phyloP scores from a whole-genome alignment of 1,140 invertebrate species.

The Philaenus spumarius region DNA sequence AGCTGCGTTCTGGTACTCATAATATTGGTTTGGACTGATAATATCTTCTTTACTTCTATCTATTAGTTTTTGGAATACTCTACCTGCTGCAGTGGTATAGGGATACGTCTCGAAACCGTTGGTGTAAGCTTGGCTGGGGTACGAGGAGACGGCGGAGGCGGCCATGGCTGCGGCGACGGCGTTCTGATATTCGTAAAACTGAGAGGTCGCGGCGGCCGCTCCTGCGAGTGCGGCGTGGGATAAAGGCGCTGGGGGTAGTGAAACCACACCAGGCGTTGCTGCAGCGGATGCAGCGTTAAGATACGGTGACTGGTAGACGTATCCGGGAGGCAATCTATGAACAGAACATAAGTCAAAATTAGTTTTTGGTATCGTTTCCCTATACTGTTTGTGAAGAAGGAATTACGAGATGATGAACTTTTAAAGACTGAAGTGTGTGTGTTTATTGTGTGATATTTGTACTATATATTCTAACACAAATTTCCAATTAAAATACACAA shows the following conservation, averaged over 20 bases:
- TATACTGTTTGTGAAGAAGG: no score
- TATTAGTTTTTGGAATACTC: no score
- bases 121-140: conserved; percentile 34
- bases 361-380: no score
- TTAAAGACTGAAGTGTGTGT: no score
- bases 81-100: conserved; percentile 31
- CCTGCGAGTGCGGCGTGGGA: conserved; percentile 31
- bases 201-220: conserved; percentile 30
- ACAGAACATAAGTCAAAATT: no score
- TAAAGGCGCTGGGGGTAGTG: conserved; percentile 33
- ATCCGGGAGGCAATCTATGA: conserved; percentile 38
- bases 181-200: conserved; percentile 41
- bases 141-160: conserved; percentile 31
- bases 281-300: conserved; percentile 30
- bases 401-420: no score
- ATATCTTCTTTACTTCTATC: no score
- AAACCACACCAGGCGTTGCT: conserved; percentile 33
- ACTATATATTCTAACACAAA: no score
- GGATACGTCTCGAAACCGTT: conserved; percentile 35
- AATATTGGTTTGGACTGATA: no score
- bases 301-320: conserved; percentile 39
- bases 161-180: conserved; percentile 34
- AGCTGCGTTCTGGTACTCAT: no score
- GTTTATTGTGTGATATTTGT: no score
- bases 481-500: no score